Base-by-base conservation (phyloP, 2,888 invertebrate species). In the Netelia inedita region DNA sequence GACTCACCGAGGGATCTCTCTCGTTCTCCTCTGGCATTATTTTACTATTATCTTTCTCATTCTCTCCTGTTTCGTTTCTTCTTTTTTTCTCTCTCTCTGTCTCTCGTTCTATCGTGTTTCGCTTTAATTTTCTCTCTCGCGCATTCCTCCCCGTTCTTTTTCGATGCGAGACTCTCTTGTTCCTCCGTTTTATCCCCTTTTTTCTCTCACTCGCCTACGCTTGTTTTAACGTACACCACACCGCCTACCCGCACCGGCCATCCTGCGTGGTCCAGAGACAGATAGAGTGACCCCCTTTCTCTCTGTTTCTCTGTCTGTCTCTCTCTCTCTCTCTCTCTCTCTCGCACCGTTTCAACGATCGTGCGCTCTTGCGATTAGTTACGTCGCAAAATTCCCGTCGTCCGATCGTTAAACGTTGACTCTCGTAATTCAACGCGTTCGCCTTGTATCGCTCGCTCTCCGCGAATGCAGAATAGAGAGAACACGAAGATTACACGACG, bases 341-440 rank as follows among this genome's bases (percentile, higher is more conserved):
- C 46, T 19, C 73, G 21, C 55, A 28, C 78, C 28, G 61, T 63
- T 69, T 43, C 43, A 63, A 65, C 79, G 74, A 16, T 43, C 63
- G 79, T 53, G 71, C 79, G 68, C 79, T 82, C 75, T 75, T 61
- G 82, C 76, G 86, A 87, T 87, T 87, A 87, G 86, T 87, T 85
- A 86, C 85, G 85, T 83, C 79, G 55, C 72, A 72, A 86, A 78
- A 86, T 87, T 83, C 82, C 78, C 74, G 80, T 86, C 84, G 83
- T 73, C 78, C 79, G 83, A 85, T 86, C 87, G 86, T 87, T 87
- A 87, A 86, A 82, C 85, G 83, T 80, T 87, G 85, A 85, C 83
- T 86, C 83, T 87, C 83, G 84, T 87, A 86, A 87, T 80, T 87
- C 86, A 86, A 85, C 86, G 87, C 69, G 87, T 74, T 86, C 75